phyloP scores from a whole-genome alignment of 2,113 vertebrate genomes.

The Gymnobelideus leadbeateri region DNA sequence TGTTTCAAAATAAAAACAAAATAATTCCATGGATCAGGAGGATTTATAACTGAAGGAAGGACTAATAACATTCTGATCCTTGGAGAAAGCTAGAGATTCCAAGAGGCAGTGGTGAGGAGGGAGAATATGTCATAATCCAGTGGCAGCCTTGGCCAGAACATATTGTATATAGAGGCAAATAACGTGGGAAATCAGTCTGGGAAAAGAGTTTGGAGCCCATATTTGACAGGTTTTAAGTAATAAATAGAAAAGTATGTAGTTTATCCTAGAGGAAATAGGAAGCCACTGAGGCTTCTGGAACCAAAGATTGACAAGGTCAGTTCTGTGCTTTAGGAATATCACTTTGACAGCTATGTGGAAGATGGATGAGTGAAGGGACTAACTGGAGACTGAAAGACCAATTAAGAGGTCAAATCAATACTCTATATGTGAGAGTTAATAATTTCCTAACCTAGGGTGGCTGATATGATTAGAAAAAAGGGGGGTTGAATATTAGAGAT shows the following conservation, averaged over 20 bases:
- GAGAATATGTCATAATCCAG: too few species aligned
- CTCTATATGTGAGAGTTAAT: neutral
- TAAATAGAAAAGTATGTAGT: neutral
- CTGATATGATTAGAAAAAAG: neutral
- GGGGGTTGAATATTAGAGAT: neutral
- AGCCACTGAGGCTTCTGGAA: neutral
- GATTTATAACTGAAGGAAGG: too few species aligned
- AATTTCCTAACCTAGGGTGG: neutral
- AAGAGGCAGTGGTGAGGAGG: too few species aligned
- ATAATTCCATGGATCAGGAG: too few species aligned
- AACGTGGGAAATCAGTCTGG: too few species aligned
- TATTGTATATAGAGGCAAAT: too few species aligned
- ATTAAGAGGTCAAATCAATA: neutral
- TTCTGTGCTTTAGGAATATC: neutral
- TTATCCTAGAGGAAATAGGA: neutral
- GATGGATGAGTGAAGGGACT: neutral
- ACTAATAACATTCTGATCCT: too few species aligned
- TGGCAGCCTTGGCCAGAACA: too few species aligned
- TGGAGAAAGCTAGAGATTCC: too few species aligned
- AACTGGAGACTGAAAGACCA: neutral
- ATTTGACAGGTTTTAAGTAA: neutral
- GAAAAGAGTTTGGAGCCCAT: too few species aligned
- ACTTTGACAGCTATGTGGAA: neutral
- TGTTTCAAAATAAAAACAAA: too few species aligned
- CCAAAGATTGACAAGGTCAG: neutral